Base-by-base conservation (phyloP, 2,888 invertebrate species). In the Mantis religiosa region DNA sequence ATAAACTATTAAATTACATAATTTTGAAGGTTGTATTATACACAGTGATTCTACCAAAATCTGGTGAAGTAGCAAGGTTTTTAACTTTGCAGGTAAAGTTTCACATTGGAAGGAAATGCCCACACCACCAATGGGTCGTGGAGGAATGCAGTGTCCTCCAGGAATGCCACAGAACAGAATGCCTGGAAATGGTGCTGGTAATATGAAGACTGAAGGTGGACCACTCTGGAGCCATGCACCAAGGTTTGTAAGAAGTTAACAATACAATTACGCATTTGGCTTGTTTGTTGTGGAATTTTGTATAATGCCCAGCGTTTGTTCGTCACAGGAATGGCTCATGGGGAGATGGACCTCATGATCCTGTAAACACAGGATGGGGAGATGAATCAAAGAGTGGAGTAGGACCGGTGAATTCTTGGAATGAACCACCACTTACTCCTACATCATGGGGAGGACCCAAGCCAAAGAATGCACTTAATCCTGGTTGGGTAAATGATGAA, bases 161-260 rank as follows among this genome's bases (percentile, higher is more conserved):
- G 95, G 95, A 47, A 94, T 95, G 93, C 94, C 96, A 30, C 96
- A 95, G 27, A 96, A 95, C 91, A 94, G 95, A 90, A 95, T 95
- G 92, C 95, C 95, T 89, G 94, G 94, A 88, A 91, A 91, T 87
- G 89, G 90, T 87, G 84, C 91, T 87, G 89, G 90, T 82, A 91
- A 90, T 85, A 92, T 92, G 90, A 92, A 92, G 89, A 92, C 92
- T 88, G 92, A 92, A 89, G 91, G 90, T 88, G 91, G 91, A 82
- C 92, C 92, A 25, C 91, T 92, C 89, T 93, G 92, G 93, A 91
- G 91, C 84, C 92, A 92, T 89, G 92, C 91, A 87, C 91, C 91
- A 14, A 91, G 92, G 92, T 92, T 71, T 20, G 54, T 71, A 71
- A 25, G 6, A 41, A 41, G 1, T 12, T 41, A 41, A 1, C 83